Conservation (phyloP, 1,140 invertebrate species). For the Augochlora pura region DNA sequence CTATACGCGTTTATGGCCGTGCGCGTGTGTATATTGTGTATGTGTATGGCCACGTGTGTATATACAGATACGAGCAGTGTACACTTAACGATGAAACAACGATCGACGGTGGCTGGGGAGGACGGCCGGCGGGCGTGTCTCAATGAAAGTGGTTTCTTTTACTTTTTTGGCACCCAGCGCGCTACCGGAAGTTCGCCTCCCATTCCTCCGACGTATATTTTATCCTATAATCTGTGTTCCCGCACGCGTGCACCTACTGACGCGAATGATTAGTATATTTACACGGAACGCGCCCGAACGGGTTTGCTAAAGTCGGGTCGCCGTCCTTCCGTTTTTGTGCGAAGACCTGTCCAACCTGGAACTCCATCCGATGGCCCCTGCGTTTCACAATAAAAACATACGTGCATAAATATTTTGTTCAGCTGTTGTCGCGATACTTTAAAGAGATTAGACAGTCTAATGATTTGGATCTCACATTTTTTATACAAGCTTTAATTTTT, state of each 20-base stretch:
- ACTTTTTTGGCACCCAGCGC: constrained; percentile 29
- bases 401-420: neutral
- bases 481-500: no score
- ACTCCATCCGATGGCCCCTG: constrained; percentile 37
- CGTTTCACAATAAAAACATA: neutral
- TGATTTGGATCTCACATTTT: no score
- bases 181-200: neutral
- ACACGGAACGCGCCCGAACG: constrained; percentile 28
- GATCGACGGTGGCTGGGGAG: neutral
- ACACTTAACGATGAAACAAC: constrained; percentile 43
- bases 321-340: constrained; percentile 27
- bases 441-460: no score
- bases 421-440: no score
- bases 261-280: constrained; percentile 51
- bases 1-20: neutral
- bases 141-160: constrained; percentile 14
- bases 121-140: constrained; percentile 11
- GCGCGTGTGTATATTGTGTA: neutral
- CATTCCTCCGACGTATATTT: neutral
- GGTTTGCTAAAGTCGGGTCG: constrained; percentile 10
- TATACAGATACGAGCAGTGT: constrained; percentile 32
- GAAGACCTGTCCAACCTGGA: constrained; percentile 37
- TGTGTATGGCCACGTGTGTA: constrained; percentile 7
- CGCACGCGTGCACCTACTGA: constrained; percentile 23
- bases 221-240: neutral